A percentile compares a stretch with the other conserved stretches of the same genome.
Conservation (phyloP, 2,113 vertebrate genomes). For the Protomyctophum bolini region DNA sequence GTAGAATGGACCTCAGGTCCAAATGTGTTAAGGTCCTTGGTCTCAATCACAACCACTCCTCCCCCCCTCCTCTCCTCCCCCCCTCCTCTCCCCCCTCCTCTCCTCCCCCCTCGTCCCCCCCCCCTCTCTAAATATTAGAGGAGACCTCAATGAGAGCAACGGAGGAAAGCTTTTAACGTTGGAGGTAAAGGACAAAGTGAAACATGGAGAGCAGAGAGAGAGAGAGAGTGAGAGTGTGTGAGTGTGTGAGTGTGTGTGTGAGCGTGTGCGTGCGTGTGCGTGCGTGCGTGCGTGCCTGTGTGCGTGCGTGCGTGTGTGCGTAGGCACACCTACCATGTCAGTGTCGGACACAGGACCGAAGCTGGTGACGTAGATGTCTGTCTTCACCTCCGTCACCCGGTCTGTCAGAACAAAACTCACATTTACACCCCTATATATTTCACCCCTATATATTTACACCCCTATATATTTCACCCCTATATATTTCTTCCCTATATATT, state of each 20-base stretch:
- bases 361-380: slow-evolving; percentile 71
- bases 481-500: too few relatives aligned
- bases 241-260: not conserved
- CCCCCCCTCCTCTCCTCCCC: not conserved
- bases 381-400: slow-evolving; percentile 46
- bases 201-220: too few relatives aligned
- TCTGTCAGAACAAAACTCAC: slow-evolving; percentile 45
- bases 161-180: slow-evolving; percentile 57
- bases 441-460: too few relatives aligned
- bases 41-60: too few relatives aligned
- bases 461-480: too few relatives aligned
- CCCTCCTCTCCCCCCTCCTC: too few relatives aligned
- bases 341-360: slow-evolving; percentile 77
- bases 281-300: not conserved
- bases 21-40: too few relatives aligned
- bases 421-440: too few relatives aligned
- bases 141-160: slow-evolving; percentile 17
- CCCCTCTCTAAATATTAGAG: slow-evolving; percentile 53
- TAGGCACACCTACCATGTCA: slow-evolving; percentile 67
- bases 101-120: too few relatives aligned
- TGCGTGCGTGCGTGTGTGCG: not conserved
- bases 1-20: too few relatives aligned
- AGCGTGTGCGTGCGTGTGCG: not conserved
- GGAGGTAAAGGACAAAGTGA: not conserved
- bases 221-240: not conserved